phyloP scores from a whole-genome alignment of 2,113 vertebrate genomes.

The Sula dactylatra region DNA sequence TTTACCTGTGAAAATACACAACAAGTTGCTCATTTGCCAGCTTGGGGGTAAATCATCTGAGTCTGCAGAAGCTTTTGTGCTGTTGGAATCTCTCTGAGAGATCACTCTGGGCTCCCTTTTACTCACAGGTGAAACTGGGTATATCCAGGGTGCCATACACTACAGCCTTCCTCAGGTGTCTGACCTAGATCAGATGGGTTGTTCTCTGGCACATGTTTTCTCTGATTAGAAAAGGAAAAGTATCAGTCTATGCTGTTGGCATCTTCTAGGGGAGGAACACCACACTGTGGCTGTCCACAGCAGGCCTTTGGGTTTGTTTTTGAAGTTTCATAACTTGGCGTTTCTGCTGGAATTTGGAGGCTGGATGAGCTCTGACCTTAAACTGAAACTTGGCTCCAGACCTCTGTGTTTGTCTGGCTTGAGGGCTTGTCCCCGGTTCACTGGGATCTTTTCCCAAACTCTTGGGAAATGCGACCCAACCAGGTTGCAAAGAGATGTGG shows the following conservation, averaged over 20 bases:
- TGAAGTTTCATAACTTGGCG: neutral
- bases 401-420: neutral
- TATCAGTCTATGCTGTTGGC: neutral
- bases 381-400: neutral
- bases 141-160: rapidly evolving
- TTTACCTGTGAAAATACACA: neutral
- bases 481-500: neutral
- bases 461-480: neutral
- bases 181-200: rapidly evolving
- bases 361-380: neutral
- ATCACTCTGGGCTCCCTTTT: rapidly evolving
- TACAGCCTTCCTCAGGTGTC: neutral
- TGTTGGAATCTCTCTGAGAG: neutral
- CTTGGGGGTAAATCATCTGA: neutral
- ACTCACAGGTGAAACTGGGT: neutral
- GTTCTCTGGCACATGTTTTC: neutral
- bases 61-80: neutral
- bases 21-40: rapidly evolving
- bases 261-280: neutral
- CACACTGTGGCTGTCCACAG: rapidly evolving
- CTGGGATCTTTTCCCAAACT: neutral
- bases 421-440: neutral
- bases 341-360: neutral
- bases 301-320: neutral
- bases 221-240: neutral